Evolutionary conservation across 2,888 invertebrate genomes (phyloP).

Genomic region (Limnephilus auricula): DNA sequence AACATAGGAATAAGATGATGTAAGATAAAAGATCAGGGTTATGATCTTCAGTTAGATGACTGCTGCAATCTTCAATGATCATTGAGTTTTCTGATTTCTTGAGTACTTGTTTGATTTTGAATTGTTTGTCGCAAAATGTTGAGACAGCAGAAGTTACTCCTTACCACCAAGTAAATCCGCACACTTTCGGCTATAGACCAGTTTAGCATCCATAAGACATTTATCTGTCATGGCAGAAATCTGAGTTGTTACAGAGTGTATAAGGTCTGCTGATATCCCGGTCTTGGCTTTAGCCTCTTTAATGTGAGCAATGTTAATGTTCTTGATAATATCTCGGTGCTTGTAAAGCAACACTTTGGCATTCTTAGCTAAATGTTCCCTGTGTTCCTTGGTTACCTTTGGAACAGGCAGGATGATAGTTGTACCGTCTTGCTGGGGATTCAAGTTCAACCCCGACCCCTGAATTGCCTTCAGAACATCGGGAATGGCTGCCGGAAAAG

Average conservation of each 20-base stretch:
- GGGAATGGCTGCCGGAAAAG: conserved; percentile 92
- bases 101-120: too few relatives aligned
- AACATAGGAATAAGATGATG: background rate
- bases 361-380: conserved; percentile 92
- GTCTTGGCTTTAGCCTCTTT: conserved; percentile 84
- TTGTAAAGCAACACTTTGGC: conserved; percentile 90
- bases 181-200: conserved; percentile 70
- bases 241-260: conserved; percentile 83
- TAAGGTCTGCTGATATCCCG: conserved; percentile 84
- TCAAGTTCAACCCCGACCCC: conserved; percentile 92
- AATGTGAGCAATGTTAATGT: conserved; percentile 84
- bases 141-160: conserved; percentile 62
- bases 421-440: conserved; percentile 96
- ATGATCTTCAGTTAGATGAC: too few relatives aligned
- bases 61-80: too few relatives aligned
- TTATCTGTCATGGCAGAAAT: conserved; percentile 83
- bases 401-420: conserved; percentile 92
- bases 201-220: conserved; percentile 82
- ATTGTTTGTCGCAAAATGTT: too few relatives aligned
- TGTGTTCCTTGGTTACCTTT: conserved; percentile 95
- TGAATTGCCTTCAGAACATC: conserved; percentile 86
- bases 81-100: too few relatives aligned
- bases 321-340: conserved; percentile 86
- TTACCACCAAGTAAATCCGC: conserved; percentile 75
- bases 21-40: background rate